Evolutionary conservation across 1,140 invertebrate genomes (phyloP).

Genomic region (Nixonia krombeini): DNA sequence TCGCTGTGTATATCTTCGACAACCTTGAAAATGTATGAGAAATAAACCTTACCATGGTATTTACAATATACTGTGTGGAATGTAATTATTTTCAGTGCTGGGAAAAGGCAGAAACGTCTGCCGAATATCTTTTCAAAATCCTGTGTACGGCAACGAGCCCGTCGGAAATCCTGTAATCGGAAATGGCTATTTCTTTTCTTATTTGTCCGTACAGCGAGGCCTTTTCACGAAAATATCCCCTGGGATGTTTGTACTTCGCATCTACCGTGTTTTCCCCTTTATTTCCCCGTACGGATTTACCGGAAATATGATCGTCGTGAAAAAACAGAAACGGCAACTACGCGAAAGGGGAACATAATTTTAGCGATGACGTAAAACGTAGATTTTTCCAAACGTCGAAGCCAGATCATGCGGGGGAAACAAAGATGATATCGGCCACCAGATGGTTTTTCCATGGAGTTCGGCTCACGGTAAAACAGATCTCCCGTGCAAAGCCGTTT

Average conservation of each 20-base stretch:
- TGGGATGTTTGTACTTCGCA: constrained; percentile 34
- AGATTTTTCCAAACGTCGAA: not conserved
- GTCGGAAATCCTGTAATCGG: constrained; percentile 46
- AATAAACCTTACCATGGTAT: too few species aligned
- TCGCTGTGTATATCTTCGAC: too few species aligned
- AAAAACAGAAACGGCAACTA: constrained; percentile 11
- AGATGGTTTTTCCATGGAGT: not conserved
- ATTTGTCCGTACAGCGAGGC: constrained; percentile 24
- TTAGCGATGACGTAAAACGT: not conserved
- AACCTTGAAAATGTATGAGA: too few species aligned
- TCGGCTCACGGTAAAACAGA: too few species aligned
- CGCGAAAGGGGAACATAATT: constrained; percentile 16
- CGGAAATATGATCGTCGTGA: constrained; percentile 25
- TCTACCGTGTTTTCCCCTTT: constrained; percentile 23
- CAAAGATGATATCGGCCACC: not conserved
- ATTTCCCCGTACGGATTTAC: constrained; percentile 16
- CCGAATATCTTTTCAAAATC: too few species aligned
- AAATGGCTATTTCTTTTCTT: constrained; percentile 44
- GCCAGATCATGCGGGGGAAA: not conserved
- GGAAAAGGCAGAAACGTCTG: too few species aligned
- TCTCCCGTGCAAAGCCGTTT: too few species aligned
- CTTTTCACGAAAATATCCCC: constrained; percentile 36
- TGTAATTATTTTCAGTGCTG: too few species aligned
- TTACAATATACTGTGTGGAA: too few species aligned
- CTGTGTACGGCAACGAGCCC: too few species aligned